Percentiles rank a stretch among this genome's conserved stretches.
Evolutionary conservation across 2,888 invertebrate genomes (phyloP).

Genomic region (Ectobius pallidus): DNA sequence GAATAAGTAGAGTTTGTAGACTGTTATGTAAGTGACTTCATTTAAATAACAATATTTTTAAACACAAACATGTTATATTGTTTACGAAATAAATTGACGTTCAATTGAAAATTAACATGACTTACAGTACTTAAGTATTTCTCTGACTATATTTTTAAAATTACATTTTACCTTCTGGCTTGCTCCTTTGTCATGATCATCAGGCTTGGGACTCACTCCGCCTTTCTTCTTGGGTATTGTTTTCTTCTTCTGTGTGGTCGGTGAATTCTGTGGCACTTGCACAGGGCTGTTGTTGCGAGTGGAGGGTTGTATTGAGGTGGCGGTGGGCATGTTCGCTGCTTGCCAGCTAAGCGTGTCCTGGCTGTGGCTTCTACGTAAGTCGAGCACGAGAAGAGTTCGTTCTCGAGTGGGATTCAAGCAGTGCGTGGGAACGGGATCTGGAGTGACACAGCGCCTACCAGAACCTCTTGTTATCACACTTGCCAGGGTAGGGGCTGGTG

Average conservation of each 20-base stretch:
- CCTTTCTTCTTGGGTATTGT: constrained; percentile 1
- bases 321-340: constrained; percentile 42
- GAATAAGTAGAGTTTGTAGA: too few species aligned
- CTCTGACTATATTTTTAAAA: too few species aligned
- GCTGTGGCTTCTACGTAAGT: constrained; percentile 70
- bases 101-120: too few species aligned
- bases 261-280: not conserved
- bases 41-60: too few species aligned
- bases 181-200: constrained; percentile 2
- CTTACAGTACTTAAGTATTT: too few species aligned
- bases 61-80: too few species aligned
- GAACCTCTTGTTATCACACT: constrained; percentile 56
- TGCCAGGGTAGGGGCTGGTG: constrained; percentile 78
- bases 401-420: constrained; percentile 53
- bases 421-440: constrained; percentile 64
- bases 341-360: constrained; percentile 61
- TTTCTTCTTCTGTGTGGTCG: constrained; percentile 2
- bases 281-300: not conserved
- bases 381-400: constrained; percentile 73
- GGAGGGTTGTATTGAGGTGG: not conserved
- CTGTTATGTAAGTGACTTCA: too few species aligned
- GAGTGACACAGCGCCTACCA: constrained; percentile 66
- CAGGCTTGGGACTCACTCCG: not conserved
- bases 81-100: too few species aligned
- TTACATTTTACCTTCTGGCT: constrained; percentile 18